phyloP scores from a whole-genome alignment of 2,888 invertebrate genomes.

The Lomographa bimaculata region DNA sequence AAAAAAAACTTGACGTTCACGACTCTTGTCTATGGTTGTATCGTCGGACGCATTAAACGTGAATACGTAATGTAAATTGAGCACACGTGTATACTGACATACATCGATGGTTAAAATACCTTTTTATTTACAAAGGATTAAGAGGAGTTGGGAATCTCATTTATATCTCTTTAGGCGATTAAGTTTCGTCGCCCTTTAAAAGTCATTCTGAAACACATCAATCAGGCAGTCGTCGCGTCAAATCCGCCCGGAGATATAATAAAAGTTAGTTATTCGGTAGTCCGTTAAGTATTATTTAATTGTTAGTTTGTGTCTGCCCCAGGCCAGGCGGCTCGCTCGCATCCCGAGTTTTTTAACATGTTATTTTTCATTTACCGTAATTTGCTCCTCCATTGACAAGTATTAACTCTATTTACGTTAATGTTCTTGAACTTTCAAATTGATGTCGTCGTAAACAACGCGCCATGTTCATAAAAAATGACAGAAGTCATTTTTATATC shows the following conservation, averaged over 20 bases:
- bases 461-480: conserved; percentile 20
- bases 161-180: conserved; percentile 8
- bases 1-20: conserved; percentile 68
- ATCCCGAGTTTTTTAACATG: conserved; percentile 43
- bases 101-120: conserved; percentile 34
- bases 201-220: conserved; percentile 55
- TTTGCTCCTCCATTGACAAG: conserved; percentile 43
- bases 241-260: conserved; percentile 73
- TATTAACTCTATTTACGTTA: conserved; percentile 29
- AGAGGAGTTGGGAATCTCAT: conserved; percentile 1
- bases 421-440: conserved; percentile 24
- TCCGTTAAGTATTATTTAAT: conserved; percentile 79
- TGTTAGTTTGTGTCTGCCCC: conserved; percentile 68
- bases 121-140: conserved; percentile 1
- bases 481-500: conserved; percentile 26
- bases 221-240: conserved; percentile 68
- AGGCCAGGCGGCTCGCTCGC: conserved; percentile 52
- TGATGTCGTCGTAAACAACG: conserved; percentile 8
- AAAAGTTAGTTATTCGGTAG: conserved; percentile 75
- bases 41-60: conserved; percentile 67
- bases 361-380: conserved; percentile 45
- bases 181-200: conserved; percentile 31
- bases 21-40: conserved; percentile 57
- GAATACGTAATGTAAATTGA: conserved; percentile 63
- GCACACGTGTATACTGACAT: conserved; percentile 53